A percentile compares a stretch with the other conserved stretches of the same genome.
Evolutionary conservation across 2,797 vertebrate genomes (phyloP).

Genomic region (Knipowitschia caucasica): DNA sequence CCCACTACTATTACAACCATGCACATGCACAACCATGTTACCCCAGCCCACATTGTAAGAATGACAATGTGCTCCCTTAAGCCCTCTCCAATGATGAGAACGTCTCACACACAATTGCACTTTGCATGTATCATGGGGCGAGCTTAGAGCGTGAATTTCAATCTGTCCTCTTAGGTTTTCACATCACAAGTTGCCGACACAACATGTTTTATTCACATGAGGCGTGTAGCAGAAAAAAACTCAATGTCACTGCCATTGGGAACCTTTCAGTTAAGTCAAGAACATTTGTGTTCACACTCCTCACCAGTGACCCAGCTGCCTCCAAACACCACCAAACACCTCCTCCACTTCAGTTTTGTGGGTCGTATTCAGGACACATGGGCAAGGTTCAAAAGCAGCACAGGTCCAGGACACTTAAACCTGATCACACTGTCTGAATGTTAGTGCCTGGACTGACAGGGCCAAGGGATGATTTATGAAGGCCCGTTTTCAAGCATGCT

Average conservation of each 20-base stretch:
- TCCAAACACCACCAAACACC: not conserved
- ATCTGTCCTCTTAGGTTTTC: not conserved
- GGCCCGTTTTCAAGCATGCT: not conserved
- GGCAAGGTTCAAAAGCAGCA: not conserved
- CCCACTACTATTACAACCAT: not conserved
- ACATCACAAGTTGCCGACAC: slow-evolving; percentile 2
- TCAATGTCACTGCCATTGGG: slow-evolving; percentile 2
- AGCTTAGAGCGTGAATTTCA: slow-evolving; percentile 23
- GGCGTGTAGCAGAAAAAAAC: not conserved
- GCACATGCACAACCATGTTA: slow-evolving; percentile 2
- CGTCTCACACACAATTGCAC: slow-evolving; percentile 21
- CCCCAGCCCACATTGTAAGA: slow-evolving; percentile 9
- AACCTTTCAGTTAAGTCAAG: slow-evolving; percentile 1
- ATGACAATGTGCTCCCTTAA: slow-evolving; percentile 29
- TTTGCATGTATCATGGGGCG: slow-evolving; percentile 26
- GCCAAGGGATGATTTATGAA: slow-evolving; percentile 1
- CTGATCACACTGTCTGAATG: slow-evolving; percentile 6
- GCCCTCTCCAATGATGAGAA: slow-evolving; percentile 29
- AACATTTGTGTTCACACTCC: slow-evolving; percentile 1
- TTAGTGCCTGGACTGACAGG: slow-evolving; percentile 3
- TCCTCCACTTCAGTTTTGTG: not conserved
- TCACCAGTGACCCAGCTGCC: slow-evolving; percentile 1
- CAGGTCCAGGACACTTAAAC: not conserved
- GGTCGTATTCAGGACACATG: slow-evolving; percentile 1
- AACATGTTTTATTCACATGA: slow-evolving; percentile 10